Base-by-base conservation (phyloP, 1,140 invertebrate genomes). In the Papilio polyxenes region DNA sequence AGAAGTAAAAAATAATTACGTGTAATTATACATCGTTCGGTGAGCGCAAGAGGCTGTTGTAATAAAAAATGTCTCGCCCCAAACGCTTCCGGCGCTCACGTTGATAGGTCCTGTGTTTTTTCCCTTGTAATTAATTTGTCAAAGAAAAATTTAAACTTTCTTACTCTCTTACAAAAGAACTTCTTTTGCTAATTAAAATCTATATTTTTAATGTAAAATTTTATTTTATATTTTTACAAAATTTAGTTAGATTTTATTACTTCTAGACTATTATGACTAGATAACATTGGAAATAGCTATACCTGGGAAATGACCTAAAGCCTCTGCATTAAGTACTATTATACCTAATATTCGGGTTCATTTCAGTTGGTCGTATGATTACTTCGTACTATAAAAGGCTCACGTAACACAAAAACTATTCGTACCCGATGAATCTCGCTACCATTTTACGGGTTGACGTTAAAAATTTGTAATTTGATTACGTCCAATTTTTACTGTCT, bases 401-500 rank as follows among this genome's bases (percentile, higher is more conserved):
- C 7, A 23, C 59, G 23, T 31, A 44, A 44, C 7, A 44, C 40
- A 20, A 37, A 37, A 65, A 65, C 23, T 72, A 40, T 72, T 20
- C 62, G 9, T 31, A 23, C 37, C 65, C 65, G 15, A 72, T 72
- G 65, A 72, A 37, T 72, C 62, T 65, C 20, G 59, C 59, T 65
- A 65, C 62, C 37, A 40, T 72, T 72, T 72, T 40, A 37, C 65
- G 23, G 37, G 65, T 72, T 72, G 65, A 72, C 65, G 65, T 72
- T 40, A 37, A 72, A 72, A 72, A 72, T 37, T 72, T 72, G 65
- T 72, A 72, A 72, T 72, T 72, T 72, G 65, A 72, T 72, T 72
- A 37, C 31, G 65, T 72, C 31, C 65, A 72, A 37, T 72, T 72
- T 72, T 72, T 72, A 72, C 65, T 72, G 65, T 72, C 65, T 72